These are phyloP conservation scores for Aspidiotus destructor DNA, from an alignment of 2,888 invertebrate genomes.

Conservation along the genomic window DNA sequence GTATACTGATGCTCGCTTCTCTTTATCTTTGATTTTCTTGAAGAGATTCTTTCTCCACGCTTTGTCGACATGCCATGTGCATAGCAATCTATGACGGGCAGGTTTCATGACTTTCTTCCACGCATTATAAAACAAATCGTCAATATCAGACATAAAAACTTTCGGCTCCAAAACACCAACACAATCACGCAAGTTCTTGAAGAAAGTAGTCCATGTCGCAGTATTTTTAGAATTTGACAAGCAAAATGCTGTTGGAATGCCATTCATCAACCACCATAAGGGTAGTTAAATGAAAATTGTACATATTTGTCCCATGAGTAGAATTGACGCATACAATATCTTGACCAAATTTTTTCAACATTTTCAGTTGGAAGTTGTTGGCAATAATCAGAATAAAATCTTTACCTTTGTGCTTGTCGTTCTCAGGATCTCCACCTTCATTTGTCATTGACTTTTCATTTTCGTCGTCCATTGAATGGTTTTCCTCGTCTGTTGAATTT, in stretches of 20 bases:
- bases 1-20: conserved; percentile 20
- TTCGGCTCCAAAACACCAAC: conserved; percentile 34
- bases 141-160: conserved; percentile 38
- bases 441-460: too few species aligned
- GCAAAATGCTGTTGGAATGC: conserved; percentile 37
- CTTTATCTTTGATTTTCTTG: background rate
- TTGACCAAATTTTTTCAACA: background rate
- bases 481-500: too few species aligned
- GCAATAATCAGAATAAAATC: conserved; percentile 16
- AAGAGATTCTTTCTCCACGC: conserved; percentile 34
- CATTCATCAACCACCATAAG: conserved; percentile 36
- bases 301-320: conserved; percentile 6
- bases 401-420: conserved; percentile 15
- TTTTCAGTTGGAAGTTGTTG: conserved; percentile 7
- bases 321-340: background rate
- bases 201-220: conserved; percentile 34
- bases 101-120: conserved; percentile 37
- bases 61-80: conserved; percentile 39
- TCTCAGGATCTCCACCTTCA: too few species aligned
- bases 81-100: conserved; percentile 35
- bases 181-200: conserved; percentile 26
- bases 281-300: conserved; percentile 26
- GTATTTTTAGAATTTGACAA: conserved; percentile 35
- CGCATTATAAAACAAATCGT: conserved; percentile 37
- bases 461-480: too few species aligned